Evolutionary conservation across 2,113 vertebrate species (phyloP), one percentile per base, ranked within the genome.

Genomic region (Litocranius walleri): DNA sequence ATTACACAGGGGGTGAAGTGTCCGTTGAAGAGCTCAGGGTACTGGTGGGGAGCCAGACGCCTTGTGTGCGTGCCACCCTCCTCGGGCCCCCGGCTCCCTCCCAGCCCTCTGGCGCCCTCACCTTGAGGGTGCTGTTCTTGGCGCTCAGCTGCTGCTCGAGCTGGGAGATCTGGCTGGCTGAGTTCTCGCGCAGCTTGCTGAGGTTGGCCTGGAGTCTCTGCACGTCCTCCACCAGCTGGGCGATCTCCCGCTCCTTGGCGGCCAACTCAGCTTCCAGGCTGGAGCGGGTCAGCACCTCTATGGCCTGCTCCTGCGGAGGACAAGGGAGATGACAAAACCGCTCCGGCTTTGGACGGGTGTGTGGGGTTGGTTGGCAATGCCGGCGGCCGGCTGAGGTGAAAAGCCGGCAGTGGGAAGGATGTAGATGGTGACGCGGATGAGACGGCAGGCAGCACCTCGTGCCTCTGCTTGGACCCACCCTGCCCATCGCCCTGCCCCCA

Each of bases 161-260:
- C 98, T 99, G 99, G 11, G 99, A 99, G 98, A 99, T 99, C 97
- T 99, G 99, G 98, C 99, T 99, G 99, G 99, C 99, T 36, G 99
- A 99, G 98, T 99, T 99, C 98, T 99, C 99, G 52, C 99, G 98
- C 96, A 99, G 99, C 98, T 99, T 99, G 98, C 99, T 99, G 98
- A 99, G 99, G 99, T 99, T 99, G 99, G 99, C 99, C 99, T 99
- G 99, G 98, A 99, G 99, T 97, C 99, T 99, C 99, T 99, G 99
- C 86, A 99, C 99, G 27, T 99, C 99, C 95, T 99, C 99, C 27
- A 99, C 99, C 71, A 99, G 99, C 99, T 99, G 99, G 90, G 99
- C 99, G 2, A 99, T 99, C 98, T 99, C 99, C n/a, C 99, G 99
- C 98, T 99, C 99, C 98, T 99, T 99, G 1, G 99, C 99, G 1